A percentile compares a stretch with the other conserved stretches of the same genome.
Evolutionary conservation across 2,888 invertebrate species (phyloP).

Genomic region (Itoplectis maculator): DNA sequence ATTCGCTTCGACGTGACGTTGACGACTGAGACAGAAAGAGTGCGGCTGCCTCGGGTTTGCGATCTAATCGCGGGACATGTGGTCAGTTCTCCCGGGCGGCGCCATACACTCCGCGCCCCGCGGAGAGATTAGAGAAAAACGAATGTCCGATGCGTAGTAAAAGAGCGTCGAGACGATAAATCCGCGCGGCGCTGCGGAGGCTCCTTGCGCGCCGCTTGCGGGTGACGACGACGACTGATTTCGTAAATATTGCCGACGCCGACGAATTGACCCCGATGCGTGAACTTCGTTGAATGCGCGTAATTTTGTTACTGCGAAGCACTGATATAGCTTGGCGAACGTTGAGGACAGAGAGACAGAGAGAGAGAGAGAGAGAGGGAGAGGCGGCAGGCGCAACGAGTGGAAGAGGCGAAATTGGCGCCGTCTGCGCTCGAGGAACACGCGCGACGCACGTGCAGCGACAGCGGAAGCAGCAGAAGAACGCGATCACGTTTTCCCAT

Average conservation of each 20-base stretch:
- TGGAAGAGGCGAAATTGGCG: neutral
- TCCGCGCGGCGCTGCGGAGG: neutral
- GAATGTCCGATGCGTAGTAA: constrained; percentile 34
- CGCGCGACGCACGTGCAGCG: constrained; percentile 60
- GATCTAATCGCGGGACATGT: constrained; percentile 29
- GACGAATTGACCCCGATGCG: neutral
- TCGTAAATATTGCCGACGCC: neutral
- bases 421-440: constrained; percentile 15
- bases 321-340: neutral
- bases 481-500: constrained; percentile 26
- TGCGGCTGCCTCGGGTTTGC: no score
- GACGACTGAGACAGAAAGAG: no score
- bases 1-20: neutral
- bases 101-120: neutral
- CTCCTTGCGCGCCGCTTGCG: neutral
- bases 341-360: no score
- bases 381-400: neutral
- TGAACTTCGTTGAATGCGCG: neutral
- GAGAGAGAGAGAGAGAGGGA: neutral
- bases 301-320: neutral
- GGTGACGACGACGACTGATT: neutral
- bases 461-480: constrained; percentile 44
- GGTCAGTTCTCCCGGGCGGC: constrained; percentile 10
- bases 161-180: neutral
- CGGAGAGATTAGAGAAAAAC: neutral